Evolutionary conservation across 1,140 invertebrate genomes (phyloP).

Genomic region (Solenopsis invicta): DNA sequence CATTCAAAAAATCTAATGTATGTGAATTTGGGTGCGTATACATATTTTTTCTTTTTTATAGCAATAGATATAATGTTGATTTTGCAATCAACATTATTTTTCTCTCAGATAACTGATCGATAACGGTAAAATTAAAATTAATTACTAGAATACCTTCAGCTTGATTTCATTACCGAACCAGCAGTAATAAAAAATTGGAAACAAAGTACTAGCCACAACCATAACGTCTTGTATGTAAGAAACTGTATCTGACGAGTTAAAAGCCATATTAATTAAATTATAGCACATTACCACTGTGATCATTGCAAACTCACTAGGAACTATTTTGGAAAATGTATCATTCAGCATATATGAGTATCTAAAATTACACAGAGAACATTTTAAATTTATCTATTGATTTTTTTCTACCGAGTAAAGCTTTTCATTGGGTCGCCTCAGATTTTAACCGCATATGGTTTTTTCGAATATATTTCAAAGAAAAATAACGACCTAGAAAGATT

Average conservation of each 20-base stretch:
- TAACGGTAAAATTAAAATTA: not conserved
- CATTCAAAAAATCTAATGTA: too few relatives aligned
- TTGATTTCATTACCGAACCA: constrained; percentile 88
- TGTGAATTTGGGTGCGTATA: not conserved
- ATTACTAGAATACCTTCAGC: constrained; percentile 26
- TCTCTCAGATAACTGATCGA: not conserved
- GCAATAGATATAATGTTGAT: not conserved
- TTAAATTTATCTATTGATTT: constrained; percentile 32
- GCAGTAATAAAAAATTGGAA: constrained; percentile 86
- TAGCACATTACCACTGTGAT: constrained; percentile 56
- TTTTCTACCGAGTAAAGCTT: too few relatives aligned
- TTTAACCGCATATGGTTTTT: too few relatives aligned
- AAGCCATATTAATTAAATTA: constrained; percentile 47
- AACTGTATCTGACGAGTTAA: constrained; percentile 81
- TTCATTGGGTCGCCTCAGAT: too few relatives aligned
- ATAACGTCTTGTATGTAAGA: constrained; percentile 44
- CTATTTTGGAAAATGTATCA: constrained; percentile 54
- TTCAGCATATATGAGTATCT: constrained; percentile 61
- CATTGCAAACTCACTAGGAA: constrained; percentile 59
- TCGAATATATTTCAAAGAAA: too few relatives aligned
- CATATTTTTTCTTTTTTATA: not conserved
- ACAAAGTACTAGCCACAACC: constrained; percentile 41
- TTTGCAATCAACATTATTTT: not conserved
- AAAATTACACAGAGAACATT: not conserved
- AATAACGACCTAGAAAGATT: too few relatives aligned